phyloP scores from a whole-genome alignment of 92 coral and sea anemone genomes.

The Phenganax marumi region DNA sequence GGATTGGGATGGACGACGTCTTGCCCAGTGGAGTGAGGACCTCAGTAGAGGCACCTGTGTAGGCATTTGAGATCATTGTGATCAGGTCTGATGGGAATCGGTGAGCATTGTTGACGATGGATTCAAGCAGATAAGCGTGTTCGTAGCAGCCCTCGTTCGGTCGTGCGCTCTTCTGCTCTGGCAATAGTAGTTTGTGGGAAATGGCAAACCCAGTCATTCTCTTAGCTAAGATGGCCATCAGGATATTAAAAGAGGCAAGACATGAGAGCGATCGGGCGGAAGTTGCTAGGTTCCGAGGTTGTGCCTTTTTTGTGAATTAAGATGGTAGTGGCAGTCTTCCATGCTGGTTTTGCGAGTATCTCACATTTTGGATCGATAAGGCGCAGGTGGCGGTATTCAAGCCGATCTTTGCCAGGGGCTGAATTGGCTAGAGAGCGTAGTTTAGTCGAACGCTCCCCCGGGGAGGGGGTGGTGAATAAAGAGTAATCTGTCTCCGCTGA shows the following conservation, averaged over 20 bases:
- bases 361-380: not conserved
- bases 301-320: conserved; percentile 10
- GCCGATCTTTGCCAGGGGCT: not conserved
- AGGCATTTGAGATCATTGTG: not conserved
- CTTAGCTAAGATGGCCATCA: not conserved
- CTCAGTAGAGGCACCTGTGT: conserved; percentile 12
- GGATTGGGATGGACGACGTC: too few species aligned
- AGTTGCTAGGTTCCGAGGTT: not conserved
- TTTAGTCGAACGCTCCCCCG: not conserved
- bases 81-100: not conserved
- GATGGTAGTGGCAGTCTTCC: conserved; percentile 27
- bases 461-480: not conserved
- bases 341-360: not conserved
- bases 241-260: not conserved
- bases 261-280: conserved; percentile 7
- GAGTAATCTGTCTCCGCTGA: not conserved
- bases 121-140: not conserved
- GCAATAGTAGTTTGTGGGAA: too few species aligned
- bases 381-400: conserved; percentile 5
- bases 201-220: too few species aligned
- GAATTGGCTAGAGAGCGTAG: not conserved
- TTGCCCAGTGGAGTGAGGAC: conserved; percentile 10
- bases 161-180: too few species aligned
- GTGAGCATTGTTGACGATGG: not conserved
- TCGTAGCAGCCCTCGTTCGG: conserved; percentile 6